Conservation (phyloP, 1,140 invertebrate species). For the Xylocopa sonorina region DNA sequence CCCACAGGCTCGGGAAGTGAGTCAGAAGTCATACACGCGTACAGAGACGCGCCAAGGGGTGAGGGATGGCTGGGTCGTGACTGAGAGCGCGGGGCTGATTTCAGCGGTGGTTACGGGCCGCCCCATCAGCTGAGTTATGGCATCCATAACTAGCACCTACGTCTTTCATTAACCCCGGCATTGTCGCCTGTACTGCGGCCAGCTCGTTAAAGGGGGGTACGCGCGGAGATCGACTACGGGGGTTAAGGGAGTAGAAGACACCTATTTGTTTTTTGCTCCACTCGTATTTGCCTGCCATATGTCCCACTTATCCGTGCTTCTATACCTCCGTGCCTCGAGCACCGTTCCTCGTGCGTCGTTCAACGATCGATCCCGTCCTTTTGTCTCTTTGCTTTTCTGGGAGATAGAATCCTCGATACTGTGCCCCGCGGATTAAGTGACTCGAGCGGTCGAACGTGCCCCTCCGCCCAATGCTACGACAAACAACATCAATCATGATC, state of each 20-base stretch:
- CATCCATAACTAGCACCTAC: constrained; percentile 73
- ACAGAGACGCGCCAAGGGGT: background rate
- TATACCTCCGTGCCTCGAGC: constrained; percentile 13
- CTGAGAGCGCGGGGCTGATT: constrained; percentile 52
- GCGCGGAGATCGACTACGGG: constrained; percentile 20
- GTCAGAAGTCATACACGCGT: constrained; percentile 61
- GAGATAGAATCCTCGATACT: constrained; percentile 13
- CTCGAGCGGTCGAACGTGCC: background rate
- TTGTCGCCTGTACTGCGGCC: constrained; percentile 65
- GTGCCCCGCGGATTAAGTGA: constrained; percentile 28
- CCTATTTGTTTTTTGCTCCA: constrained; percentile 69
- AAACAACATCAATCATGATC: constrained; percentile 63
- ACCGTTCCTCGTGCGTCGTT: background rate
- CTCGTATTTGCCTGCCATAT: constrained; percentile 69
- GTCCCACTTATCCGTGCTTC: constrained; percentile 48
- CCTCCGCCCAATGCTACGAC: constrained; percentile 16
- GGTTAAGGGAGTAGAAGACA: constrained; percentile 24
- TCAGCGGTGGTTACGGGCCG: constrained; percentile 29
- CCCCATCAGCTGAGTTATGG: constrained; percentile 71
- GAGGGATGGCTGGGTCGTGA: background rate
- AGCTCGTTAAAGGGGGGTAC: constrained; percentile 61
- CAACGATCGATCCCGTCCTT: constrained; percentile 21
- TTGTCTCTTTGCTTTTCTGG: constrained; percentile 14
- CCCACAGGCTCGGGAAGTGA: constrained; percentile 49
- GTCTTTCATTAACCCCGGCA: constrained; percentile 74